Conservation (phyloP, 1,140 invertebrate genomes). For the Leucophenga varia region DNA sequence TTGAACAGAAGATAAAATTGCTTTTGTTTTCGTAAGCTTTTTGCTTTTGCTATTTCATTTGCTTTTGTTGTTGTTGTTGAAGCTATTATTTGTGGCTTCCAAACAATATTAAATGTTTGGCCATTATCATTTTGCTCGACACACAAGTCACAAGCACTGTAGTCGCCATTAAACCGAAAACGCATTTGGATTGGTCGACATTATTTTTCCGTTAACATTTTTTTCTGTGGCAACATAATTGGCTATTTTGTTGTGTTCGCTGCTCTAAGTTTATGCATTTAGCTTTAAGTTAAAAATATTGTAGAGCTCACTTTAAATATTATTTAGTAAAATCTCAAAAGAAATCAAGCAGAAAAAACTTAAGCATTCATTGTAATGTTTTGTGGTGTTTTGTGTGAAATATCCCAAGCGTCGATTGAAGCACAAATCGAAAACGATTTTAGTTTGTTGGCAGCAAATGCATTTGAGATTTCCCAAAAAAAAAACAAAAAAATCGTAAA, state of each 20-base stretch:
- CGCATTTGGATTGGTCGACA: slow-evolving; percentile 5
- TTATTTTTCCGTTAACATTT: too few relatives aligned
- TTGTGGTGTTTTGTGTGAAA: slow-evolving; percentile 3
- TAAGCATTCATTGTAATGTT: too few relatives aligned
- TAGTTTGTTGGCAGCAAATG: too few relatives aligned
- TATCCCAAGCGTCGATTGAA: slow-evolving; percentile 23
- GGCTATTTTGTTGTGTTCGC: too few relatives aligned
- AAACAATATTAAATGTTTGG: slow-evolving; percentile 42
- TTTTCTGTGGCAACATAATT: too few relatives aligned
- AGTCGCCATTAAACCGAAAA: slow-evolving; percentile 36
- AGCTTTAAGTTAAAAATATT: too few relatives aligned
- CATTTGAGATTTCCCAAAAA: too few relatives aligned
- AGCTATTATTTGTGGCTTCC: slow-evolving; percentile 3
- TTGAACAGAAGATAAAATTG: slow-evolving; percentile 40
- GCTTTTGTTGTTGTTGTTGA: not conserved
- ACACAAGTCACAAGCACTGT: slow-evolving; percentile 25
- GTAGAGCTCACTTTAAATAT: too few relatives aligned
- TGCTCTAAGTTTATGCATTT: too few relatives aligned
- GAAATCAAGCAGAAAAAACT: too few relatives aligned
- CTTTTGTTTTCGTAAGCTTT: slow-evolving; percentile 22
- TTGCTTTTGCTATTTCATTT: not conserved
- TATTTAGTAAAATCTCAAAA: too few relatives aligned
- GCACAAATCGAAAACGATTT: slow-evolving; percentile 26
- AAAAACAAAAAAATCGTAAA: too few relatives aligned
- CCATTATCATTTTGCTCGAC: slow-evolving; percentile 53